Evolutionary conservation across 2,113 vertebrate species (phyloP), one percentile per base, ranked within the genome.

Genomic region (Cacatua alba): DNA sequence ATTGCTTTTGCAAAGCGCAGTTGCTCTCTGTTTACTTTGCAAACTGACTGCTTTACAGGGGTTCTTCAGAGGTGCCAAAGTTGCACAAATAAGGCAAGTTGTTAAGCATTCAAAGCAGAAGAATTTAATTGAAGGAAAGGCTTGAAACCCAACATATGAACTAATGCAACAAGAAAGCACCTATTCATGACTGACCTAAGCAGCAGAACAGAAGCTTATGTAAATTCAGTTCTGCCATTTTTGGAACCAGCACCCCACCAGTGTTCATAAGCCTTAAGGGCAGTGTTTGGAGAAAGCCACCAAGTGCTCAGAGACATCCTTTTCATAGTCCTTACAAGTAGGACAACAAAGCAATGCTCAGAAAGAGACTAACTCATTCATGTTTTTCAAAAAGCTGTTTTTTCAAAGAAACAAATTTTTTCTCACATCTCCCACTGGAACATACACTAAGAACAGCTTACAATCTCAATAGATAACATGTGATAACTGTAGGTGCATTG

Each of bases 321-420:
- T 90, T 92, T 89, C 44, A 57, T 14, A 85, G 72, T 52, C 51
- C 75, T 94, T 93, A 63, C 48, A 84, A 86, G 65, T 26, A 84
- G 11, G 65, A 93, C 74, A 91, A 85, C 65, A 95, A 95, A 95
- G 67, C 53, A 90, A 64, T 24, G 9, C 28, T 76, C 62, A 71
- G 55, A 86, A 90, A 35, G 64, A 91, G 17, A 71, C 46, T 88
- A 91, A 75, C 67, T 70, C 35, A 37, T 82, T 95, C 70, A 69
- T 69, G 44, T 87, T 87, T 91, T 91, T 82, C 86, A 87, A 94
- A 96, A 52, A 72, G 28, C 25, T 64, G 7, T 57, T 89, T 91
- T 77, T 91, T 92, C 74, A 92, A 91, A 95, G 26, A 82, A 89
- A 68, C 43, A 75, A 55, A 90, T 94, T 91, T 23, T 60, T 94